These are phyloP conservation scores for Bombycilla garrulus DNA, from an alignment of 2,113 vertebrate species.

Conservation along the genomic window DNA sequence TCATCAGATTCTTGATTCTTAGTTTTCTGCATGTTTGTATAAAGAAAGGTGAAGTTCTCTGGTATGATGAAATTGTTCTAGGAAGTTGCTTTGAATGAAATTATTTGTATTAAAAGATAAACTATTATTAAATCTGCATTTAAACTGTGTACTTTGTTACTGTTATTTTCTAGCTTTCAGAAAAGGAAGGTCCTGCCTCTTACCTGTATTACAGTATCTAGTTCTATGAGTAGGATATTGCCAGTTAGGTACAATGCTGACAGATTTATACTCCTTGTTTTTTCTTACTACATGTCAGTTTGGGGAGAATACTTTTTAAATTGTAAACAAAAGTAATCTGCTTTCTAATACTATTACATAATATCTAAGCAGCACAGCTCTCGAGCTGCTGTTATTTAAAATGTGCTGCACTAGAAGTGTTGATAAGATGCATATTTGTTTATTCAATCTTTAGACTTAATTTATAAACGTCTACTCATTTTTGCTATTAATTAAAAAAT, in stretches of 20 bases:
- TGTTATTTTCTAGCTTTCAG: neutral
- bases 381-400: neutral
- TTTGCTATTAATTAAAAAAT: neutral
- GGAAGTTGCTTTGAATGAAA: neutral
- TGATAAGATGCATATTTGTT: neutral
- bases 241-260: neutral
- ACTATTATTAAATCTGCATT: neutral
- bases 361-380: neutral
- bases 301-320: neutral
- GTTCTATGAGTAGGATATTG: neutral
- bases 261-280: neutral
- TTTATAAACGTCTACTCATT: neutral
- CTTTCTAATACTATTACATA: neutral
- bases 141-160: neutral
- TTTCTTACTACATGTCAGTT: neutral
- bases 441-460: neutral
- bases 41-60: neutral
- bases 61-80: neutral
- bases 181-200: neutral
- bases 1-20: neutral
- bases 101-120: neutral
- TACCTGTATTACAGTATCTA: neutral
- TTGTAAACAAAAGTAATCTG: neutral
- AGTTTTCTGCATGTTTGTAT: neutral
- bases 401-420: neutral